Percentiles rank a stretch among this genome's conserved stretches.
Evolutionary conservation across 2,888 invertebrate species (phyloP).

Genomic region (Chaitophorus viminalis): DNA sequence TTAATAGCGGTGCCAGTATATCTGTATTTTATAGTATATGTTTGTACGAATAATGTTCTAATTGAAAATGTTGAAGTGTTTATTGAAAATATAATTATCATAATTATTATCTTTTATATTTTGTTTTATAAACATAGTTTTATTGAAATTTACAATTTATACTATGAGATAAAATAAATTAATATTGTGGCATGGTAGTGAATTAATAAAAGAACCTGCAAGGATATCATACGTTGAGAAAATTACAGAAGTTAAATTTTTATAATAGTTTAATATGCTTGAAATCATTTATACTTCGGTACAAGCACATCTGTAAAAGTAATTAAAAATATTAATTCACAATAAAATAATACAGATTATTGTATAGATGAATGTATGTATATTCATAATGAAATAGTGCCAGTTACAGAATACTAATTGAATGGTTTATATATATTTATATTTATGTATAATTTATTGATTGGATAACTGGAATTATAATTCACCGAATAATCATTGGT

Average conservation of each 20-base stretch:
- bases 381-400: not conserved
- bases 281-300: not conserved
- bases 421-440: not conserved
- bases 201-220: too few relatives aligned
- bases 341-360: not conserved
- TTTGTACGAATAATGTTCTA: too few relatives aligned
- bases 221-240: too few relatives aligned
- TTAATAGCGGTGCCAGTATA: too few relatives aligned
- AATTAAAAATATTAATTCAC: not conserved
- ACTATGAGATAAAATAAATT: too few relatives aligned
- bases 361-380: not conserved
- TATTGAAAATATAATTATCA: too few relatives aligned
- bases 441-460: not conserved
- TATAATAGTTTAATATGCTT: not conserved
- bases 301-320: constrained; percentile 3
- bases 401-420: not conserved
- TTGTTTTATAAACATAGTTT: not conserved
- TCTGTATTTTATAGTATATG: too few relatives aligned
- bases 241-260: not conserved
- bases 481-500: constrained; percentile 26
- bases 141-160: too few relatives aligned
- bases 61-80: not conserved
- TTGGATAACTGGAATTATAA: constrained; percentile 26
- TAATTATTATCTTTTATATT: too few relatives aligned
- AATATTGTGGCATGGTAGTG: too few relatives aligned